These are phyloP conservation scores for Lagria hirta DNA, from an alignment of 2,888 invertebrate species.

Conservation along the genomic window DNA sequence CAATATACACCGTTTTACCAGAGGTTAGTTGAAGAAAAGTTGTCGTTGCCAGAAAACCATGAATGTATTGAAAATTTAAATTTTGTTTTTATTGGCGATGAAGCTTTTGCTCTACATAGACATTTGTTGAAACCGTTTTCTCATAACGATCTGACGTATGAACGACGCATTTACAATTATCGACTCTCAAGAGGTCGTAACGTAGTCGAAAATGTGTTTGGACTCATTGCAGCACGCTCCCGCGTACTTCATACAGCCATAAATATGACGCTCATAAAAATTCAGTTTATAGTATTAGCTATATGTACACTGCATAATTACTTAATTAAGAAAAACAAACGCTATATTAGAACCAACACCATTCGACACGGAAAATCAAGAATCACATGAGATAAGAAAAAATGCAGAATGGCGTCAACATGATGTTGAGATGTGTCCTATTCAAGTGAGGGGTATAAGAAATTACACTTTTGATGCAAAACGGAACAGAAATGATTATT, in stretches of 20 bases:
- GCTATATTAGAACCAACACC: slow-evolving; percentile 4
- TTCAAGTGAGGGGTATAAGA: background rate
- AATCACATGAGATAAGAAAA: slow-evolving; percentile 6
- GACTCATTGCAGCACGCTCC: slow-evolving; percentile 9
- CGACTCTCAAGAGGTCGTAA: no score
- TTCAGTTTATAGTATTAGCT: slow-evolving; percentile 30
- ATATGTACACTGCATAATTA: slow-evolving; percentile 29
- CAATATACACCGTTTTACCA: slow-evolving; percentile 24
- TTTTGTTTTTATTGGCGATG: slow-evolving; percentile 32
- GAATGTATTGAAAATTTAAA: slow-evolving; percentile 22
- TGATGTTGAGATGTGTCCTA: background rate
- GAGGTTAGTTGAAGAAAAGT: slow-evolving; percentile 7
- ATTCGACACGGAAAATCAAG: slow-evolving; percentile 16
- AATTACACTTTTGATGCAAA: background rate
- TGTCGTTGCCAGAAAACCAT: slow-evolving; percentile 16
- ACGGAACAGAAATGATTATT: slow-evolving; percentile 11
- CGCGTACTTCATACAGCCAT: slow-evolving; percentile 29
- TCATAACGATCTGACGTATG: slow-evolving; percentile 23
- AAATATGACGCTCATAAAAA: slow-evolving; percentile 18
- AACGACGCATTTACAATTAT: no score
- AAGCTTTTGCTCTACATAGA: slow-evolving; percentile 26
- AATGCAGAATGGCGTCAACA: slow-evolving; percentile 1
- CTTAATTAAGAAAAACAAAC: slow-evolving; percentile 4
- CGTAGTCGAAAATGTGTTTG: no score
- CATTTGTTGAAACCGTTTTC: slow-evolving; percentile 36